phyloP scores from a whole-genome alignment of 2,888 invertebrate species.

The Cosmopolites sordidus region DNA sequence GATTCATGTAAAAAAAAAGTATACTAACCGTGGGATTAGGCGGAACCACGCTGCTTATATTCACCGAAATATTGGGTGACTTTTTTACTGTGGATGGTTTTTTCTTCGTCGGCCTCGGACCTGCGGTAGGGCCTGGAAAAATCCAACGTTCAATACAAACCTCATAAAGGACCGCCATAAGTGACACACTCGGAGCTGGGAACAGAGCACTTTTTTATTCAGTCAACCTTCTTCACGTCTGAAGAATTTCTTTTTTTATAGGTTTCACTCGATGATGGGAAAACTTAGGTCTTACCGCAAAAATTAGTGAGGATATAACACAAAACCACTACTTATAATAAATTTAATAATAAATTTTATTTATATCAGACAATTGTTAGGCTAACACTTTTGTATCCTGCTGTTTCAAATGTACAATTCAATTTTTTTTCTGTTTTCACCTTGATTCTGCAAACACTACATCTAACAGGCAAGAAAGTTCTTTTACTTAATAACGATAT shows the following conservation, averaged over 20 bases:
- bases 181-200: too few relatives aligned
- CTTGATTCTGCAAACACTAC: constrained; percentile 18
- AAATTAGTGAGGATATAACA: constrained; percentile 5
- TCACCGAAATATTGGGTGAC: constrained; percentile 42
- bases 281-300: constrained; percentile 36
- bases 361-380: constrained; percentile 41
- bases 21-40: constrained; percentile 31
- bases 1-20: too few relatives aligned
- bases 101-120: constrained; percentile 51
- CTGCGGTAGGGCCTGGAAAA: constrained; percentile 41
- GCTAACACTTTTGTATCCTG: constrained; percentile 39
- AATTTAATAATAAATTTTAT: constrained; percentile 46
- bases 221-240: too few relatives aligned
- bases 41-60: constrained; percentile 28
- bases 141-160: constrained; percentile 24
- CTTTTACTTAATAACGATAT: background rate
- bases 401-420: constrained; percentile 16
- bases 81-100: constrained; percentile 51
- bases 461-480: constrained; percentile 37
- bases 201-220: too few relatives aligned
- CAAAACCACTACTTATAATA: constrained; percentile 37
- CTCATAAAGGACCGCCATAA: too few relatives aligned
- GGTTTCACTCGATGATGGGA: too few relatives aligned
- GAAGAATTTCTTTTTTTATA: too few relatives aligned
- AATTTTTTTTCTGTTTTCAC: too few relatives aligned